Evolutionary conservation across 2,888 invertebrate genomes (phyloP), one percentile per base, ranked within the genome.

Genomic region (Drosophila colorata): DNA sequence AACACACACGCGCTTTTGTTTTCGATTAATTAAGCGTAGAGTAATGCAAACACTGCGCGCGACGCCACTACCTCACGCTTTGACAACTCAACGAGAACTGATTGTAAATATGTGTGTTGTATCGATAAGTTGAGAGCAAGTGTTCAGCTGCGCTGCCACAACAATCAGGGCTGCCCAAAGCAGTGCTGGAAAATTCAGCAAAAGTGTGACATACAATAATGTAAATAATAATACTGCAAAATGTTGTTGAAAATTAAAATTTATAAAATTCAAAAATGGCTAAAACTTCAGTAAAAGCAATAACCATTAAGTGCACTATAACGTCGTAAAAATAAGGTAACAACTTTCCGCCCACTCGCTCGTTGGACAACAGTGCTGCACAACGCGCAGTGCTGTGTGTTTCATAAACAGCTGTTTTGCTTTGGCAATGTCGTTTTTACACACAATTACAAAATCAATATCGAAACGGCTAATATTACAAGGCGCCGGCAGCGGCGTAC

Each of bases 11-110:
- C 66, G 70, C 61, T 70, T 70, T 77, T 74, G 74, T 78, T 75
- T 69, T 71, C 53, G 56, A 71, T 77, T 77, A 71, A 78, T 71
- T 68, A 65, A 35, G 60, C 69, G 59, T 56, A 48, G n/a, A 74
- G 38, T 49, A 56, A 47, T 23, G 38, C 20, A 13, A 8, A 43
- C 1, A 35, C 8, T 16, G 2, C 4, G 8, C 47, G 43, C 76
- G 41, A 55, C 66, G 49, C 47, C 20, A 52, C 40, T 16, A 68
- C 58, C 68, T 69, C 16, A 46, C 66, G 41, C 68, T 44, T 52
- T 57, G 61, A 73, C 66, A 74, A 69, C 76, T 76, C 23, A 67
- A 79, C 65, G 64, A 74, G 65, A 77, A 82, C 77, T 79, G 65
- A 65, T 69, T 61, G 67, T 52, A 40, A 60, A 56, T 52, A 57